These are phyloP conservation scores for Disparrhopalites patrizii DNA, from an alignment of 2,888 invertebrate species.

Conservation along the genomic window DNA sequence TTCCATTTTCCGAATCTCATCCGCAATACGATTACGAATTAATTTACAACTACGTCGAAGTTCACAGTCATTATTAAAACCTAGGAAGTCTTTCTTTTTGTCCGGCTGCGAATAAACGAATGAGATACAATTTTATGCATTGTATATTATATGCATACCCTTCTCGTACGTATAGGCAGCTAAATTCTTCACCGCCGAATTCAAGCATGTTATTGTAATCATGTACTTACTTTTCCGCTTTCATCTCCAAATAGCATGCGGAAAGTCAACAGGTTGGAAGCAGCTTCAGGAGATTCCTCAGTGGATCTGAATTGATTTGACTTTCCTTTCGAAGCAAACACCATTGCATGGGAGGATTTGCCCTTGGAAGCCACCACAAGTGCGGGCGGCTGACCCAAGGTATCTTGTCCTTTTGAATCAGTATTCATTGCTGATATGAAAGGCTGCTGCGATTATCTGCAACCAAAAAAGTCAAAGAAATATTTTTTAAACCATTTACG, in stretches of 20 bases:
- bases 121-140: not conserved
- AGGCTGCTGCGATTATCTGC: too few species aligned
- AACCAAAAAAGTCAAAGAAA: too few species aligned
- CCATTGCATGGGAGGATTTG: not conserved
- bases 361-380: not conserved
- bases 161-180: too few species aligned
- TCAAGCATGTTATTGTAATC: not conserved
- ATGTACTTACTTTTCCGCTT: slow-evolving; percentile 12
- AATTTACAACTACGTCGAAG: not conserved
- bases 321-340: slow-evolving; percentile 2
- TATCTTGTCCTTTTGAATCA: too few species aligned
- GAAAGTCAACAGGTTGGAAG: slow-evolving; percentile 20
- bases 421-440: too few species aligned
- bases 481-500: too few species aligned
- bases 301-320: not conserved
- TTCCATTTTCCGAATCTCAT: not conserved
- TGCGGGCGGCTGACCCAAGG: not conserved
- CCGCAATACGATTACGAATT: not conserved
- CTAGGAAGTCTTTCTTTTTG: not conserved
- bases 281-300: slow-evolving; percentile 11
- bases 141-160: not conserved
- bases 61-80: not conserved
- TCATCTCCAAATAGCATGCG: slow-evolving; percentile 15
- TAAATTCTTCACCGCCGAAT: too few species aligned
- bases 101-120: not conserved